Percentiles rank a stretch among this genome's conserved stretches.
Conservation (phyloP, 2,113 vertebrate species). For the Ploceus nigricollis region DNA sequence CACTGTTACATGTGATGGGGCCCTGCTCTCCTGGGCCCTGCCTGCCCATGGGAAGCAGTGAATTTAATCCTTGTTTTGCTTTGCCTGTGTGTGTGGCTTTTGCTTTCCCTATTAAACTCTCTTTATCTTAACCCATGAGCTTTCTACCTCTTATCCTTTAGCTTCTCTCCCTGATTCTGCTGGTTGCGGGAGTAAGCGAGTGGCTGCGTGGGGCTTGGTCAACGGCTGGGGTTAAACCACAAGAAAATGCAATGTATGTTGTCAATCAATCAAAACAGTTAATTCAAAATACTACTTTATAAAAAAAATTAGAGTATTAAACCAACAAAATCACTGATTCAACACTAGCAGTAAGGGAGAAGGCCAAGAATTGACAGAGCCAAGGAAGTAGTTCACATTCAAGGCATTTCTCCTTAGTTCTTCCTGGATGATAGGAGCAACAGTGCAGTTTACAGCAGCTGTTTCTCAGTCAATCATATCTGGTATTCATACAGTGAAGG, state of each 20-base stretch:
- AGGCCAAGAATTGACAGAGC: background rate
- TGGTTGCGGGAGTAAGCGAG: rapidly evolving
- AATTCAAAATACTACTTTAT: background rate
- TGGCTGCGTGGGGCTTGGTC: rapidly evolving
- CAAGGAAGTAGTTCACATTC: background rate
- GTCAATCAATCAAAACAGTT: background rate
- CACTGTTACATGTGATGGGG: rapidly evolving
- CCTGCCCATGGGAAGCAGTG: background rate
- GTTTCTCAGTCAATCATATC: background rate
- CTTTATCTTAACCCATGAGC: background rate
- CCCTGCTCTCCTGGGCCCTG: background rate
- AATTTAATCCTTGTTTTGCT: background rate
- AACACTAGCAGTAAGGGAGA: background rate
- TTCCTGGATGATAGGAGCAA: background rate
- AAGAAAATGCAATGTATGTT: background rate
- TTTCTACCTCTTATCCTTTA: background rate
- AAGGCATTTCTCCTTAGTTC: background rate
- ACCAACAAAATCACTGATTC: background rate
- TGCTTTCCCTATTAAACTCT: background rate
- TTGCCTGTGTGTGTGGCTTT: background rate
- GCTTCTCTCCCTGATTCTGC: background rate
- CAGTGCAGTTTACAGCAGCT: background rate
- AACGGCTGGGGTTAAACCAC: background rate
- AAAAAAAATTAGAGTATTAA: background rate
- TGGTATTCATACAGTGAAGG: background rate